Base-by-base conservation (phyloP, 2,888 invertebrate genomes). In the Acronicta aceris region DNA sequence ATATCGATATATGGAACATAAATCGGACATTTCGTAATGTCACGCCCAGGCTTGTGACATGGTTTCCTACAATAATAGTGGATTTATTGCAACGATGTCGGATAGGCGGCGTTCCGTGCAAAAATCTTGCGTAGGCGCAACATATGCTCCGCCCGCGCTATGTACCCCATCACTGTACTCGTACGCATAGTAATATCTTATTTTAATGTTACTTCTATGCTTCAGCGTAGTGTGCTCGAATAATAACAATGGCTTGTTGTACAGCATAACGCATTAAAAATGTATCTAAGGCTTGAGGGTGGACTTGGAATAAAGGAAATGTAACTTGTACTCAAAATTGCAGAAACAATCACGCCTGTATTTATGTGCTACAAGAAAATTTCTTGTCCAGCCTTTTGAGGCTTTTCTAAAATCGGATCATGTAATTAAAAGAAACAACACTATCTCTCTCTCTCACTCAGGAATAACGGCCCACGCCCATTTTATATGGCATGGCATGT, bases 121-220 rank as follows among this genome's bases (percentile, higher is more conserved):
- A 89, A 88, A 90, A 88, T 83, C 72, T 47, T 75, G 87, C 88
- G 91, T 90, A 83, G 91, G 91, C 83, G 89, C 83, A 71, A 84
- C 82, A 85, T 81, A 80, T 84, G 86, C 82, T 81, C 78, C 84
- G 81, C 85, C 84, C 76, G 73, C 84, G 80, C 81, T 65, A 65
- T 76, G 79, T 76, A 70, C 57, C 59, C 65, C 69, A 72, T 70
- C 67, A 71, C 62, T 69, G 63, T 58, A 65, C 50, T 59, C 36
- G 58, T 67, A 74, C 57, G 62, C 61, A 66, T 61, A 42, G 43
- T 62, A 52, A 68, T 60, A 63, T 75, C 53, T 59, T 75, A 63
- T 65, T 65, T 63, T 56, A 54, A 59, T 71, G 42, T 55, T 25
- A 27, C 36, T 60, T 27, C 15, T 56, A 56, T 53, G 1, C 1